These are phyloP conservation scores for Brachionus plicatilis DNA, from an alignment of 1,140 invertebrate genomes.

Conservation along the genomic window DNA sequence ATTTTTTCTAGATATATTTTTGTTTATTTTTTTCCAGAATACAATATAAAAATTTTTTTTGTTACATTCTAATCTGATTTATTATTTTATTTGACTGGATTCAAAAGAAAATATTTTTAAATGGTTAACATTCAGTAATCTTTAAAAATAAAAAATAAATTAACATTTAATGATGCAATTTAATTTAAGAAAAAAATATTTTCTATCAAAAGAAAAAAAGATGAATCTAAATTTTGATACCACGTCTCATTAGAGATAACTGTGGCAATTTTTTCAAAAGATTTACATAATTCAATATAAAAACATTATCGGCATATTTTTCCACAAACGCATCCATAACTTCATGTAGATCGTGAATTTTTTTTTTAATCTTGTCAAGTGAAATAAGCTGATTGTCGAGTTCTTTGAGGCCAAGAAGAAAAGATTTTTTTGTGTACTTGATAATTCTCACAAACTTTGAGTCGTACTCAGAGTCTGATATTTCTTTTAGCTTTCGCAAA, in stretches of 20 bases:
- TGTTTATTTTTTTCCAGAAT: no score
- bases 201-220: neutral
- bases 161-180: no score
- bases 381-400: neutral
- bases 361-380: neutral
- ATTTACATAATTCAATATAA: neutral
- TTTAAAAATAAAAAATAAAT: no score
- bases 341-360: neutral
- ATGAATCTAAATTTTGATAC: neutral
- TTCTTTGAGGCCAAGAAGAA: neutral
- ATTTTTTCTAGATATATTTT: no score
- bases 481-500: neutral
- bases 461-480: neutral
- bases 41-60: no score
- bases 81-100: no score
- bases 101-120: no score
- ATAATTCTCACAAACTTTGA: neutral
- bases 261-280: neutral
- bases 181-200: no score
- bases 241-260: neutral
- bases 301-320: neutral
- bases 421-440: neutral
- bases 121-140: no score
- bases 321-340: neutral
- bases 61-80: no score